A percentile compares a stretch with the other conserved stretches of the same genome.
These are phyloP conservation scores for Spicauda simplicius DNA, from an alignment of 2,888 invertebrate genomes.

Conservation along the genomic window DNA sequence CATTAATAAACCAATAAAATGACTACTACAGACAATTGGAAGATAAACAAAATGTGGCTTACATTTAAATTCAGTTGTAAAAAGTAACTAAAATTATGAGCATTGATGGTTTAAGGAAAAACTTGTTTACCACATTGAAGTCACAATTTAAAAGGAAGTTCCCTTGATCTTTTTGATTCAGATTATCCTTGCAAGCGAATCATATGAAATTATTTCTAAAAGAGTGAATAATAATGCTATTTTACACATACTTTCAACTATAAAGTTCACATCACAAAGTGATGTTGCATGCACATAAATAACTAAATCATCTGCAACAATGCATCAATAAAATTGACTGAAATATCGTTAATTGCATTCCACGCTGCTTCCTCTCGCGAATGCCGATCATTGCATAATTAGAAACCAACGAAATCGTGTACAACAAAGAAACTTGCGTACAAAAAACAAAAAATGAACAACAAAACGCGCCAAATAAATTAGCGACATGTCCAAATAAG, in stretches of 20 bases:
- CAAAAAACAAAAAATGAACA: too few species aligned
- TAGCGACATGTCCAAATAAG: constrained; percentile 26
- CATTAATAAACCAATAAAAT: too few species aligned
- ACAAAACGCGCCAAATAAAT: constrained; percentile 1
- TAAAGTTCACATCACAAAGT: not conserved
- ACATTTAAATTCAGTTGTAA: too few species aligned
- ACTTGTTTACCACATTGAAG: too few species aligned
- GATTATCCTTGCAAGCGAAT: not conserved
- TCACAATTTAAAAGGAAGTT: too few species aligned
- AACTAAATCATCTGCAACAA: constrained; percentile 5
- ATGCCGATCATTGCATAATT: constrained; percentile 29
- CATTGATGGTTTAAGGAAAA: too few species aligned
- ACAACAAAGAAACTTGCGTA: not conserved
- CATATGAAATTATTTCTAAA: not conserved
- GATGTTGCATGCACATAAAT: not conserved
- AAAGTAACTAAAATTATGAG: too few species aligned
- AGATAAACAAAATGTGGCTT: too few species aligned
- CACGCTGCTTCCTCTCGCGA: constrained; percentile 24
- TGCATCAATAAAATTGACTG: not conserved
- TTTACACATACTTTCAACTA: not conserved
- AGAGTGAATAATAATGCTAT: too few species aligned
- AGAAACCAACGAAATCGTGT: constrained; percentile 23
- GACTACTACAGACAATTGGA: too few species aligned
- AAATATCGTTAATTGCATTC: constrained; percentile 27
- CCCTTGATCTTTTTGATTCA: not conserved